These are phyloP conservation scores for Melanerpes aurifrons DNA, from an alignment of 2,113 vertebrate genomes.

Conservation along the genomic window DNA sequence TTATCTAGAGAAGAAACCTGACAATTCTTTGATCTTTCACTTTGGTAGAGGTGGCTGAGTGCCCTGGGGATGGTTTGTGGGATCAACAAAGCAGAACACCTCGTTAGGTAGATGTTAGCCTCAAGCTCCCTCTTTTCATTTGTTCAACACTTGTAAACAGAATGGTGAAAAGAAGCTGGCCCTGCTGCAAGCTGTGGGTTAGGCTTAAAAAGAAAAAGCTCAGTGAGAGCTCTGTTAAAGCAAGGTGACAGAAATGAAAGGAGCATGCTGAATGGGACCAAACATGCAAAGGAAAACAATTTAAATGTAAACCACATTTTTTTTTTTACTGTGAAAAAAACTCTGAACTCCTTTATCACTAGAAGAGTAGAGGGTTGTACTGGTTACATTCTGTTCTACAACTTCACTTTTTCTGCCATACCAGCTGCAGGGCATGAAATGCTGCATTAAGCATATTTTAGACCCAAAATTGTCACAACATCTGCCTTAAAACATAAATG, in stretches of 20 bases:
- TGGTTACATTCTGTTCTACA: background rate
- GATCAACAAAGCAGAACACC: slow-evolving; percentile 4
- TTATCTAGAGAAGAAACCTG: background rate
- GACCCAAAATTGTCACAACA: background rate
- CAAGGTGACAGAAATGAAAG: background rate
- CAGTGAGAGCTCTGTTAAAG: background rate
- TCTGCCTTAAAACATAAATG: background rate
- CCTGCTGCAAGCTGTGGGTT: background rate
- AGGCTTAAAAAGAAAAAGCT: background rate
- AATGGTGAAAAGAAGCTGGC: background rate
- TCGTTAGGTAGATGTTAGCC: background rate
- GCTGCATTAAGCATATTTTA: background rate
- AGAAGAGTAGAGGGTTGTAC: background rate
- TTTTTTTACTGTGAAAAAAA: background rate
- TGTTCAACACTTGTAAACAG: background rate
- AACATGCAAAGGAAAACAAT: background rate
- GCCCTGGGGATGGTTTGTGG: background rate
- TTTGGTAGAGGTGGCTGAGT: background rate
- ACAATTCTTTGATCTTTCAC: background rate
- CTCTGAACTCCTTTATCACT: background rate
- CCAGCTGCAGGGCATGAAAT: background rate
- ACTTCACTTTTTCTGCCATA: background rate
- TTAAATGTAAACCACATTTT: background rate
- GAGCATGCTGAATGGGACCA: background rate
- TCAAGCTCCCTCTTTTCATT: background rate